Evolutionary conservation across 2,888 invertebrate genomes (phyloP), one percentile per base, ranked within the genome.

Genomic region (Lypha dubia): DNA sequence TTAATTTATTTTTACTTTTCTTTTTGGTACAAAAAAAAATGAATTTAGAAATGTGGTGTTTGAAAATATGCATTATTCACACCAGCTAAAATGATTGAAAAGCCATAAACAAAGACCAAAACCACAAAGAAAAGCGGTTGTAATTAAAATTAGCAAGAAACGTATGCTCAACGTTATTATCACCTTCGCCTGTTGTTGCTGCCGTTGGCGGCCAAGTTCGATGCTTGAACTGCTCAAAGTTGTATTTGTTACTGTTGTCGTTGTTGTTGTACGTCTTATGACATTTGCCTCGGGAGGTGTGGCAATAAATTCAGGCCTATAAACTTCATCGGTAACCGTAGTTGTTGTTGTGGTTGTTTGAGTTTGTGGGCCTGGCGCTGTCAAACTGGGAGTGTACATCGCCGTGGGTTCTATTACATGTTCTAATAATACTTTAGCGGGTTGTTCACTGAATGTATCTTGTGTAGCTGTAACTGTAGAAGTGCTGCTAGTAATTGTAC

Each of bases 81-180:
- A 87, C 86, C 87, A 88, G 73, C 89, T 87, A 84, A 87, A 87
- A 88, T 89, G 88, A 85, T 89, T 88, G 87, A 91, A 90, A 91
- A 91, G 90, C 91, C 91, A 91, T 89, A 90, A 90, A 91, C 92
- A 91, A 89, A 91, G 88, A 91, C 92, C 91, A 89, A 91, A 91
- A 91, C 91, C 91, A 91, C 91, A 91, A 88, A 91, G 87, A 91
- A 90, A 91, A 91, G 91, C 91, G 88, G 89, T 89, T 90, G 90
- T 88, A 87, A 91, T 87, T 89, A 91, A 86, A 88, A 89, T 88
- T 89, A 91, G 84, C 89, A 91, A 90, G 87, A 89, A 88, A 90
- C 90, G 91, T 87, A 91, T 89, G 89, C 90, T 91, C 89, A 91
- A 89, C 88, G 90, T 90, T 89, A 92, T 91, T 88, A 91, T 92